These are phyloP conservation scores for Lochmaea crataegi DNA, from an alignment of 2,888 invertebrate species.

Conservation along the genomic window DNA sequence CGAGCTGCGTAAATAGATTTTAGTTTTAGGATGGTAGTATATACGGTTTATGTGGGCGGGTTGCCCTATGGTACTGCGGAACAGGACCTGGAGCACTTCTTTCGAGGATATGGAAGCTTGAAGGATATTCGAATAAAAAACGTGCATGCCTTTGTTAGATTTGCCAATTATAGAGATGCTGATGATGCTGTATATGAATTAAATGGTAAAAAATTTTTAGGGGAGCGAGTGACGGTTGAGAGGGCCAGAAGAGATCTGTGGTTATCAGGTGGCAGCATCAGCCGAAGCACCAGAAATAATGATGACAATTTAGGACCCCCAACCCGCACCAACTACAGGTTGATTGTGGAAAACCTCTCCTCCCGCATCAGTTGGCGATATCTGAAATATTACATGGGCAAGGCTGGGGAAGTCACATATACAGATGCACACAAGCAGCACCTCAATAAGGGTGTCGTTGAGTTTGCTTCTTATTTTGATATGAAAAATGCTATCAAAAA, in stretches of 20 bases:
- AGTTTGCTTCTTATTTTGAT: conserved; percentile 94
- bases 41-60: conserved; percentile 83
- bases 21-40: conserved; percentile 70
- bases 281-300: conserved; percentile 43
- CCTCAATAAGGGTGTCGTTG: conserved; percentile 95
- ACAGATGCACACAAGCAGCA: conserved; percentile 97
- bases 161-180: conserved; percentile 97
- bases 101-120: conserved; percentile 82
- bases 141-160: conserved; percentile 92
- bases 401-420: conserved; percentile 98
- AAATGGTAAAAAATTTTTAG: conserved; percentile 96
- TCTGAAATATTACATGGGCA: conserved; percentile 99
- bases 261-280: conserved; percentile 53
- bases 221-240: conserved; percentile 83
- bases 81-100: conserved; percentile 84
- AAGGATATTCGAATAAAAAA: conserved; percentile 84
- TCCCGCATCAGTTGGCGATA: conserved; percentile 99
- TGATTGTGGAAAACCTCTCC: conserved; percentile 97
- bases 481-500: conserved; percentile 98
- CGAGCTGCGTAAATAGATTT: conserved; percentile 35
- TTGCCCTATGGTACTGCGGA: conserved; percentile 81
- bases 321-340: conserved; percentile 95
- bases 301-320: conserved; percentile 89
- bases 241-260: conserved; percentile 75
- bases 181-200: conserved; percentile 99